Base-by-base conservation (phyloP, 2,888 invertebrate species). In the Malthinus flaveolus region DNA sequence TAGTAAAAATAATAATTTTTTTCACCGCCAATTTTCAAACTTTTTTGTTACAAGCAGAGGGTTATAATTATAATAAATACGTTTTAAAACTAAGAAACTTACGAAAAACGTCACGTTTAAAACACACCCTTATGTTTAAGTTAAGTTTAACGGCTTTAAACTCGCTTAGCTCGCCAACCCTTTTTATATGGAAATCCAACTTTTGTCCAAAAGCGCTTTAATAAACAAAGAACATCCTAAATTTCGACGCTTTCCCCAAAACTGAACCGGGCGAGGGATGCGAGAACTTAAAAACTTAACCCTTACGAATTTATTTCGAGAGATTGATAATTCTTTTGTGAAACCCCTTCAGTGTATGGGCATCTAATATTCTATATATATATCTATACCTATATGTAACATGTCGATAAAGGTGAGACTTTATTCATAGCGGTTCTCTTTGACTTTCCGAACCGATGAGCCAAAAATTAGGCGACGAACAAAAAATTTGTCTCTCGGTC, bases 401-500 rank as follows among this genome's bases (percentile, higher is more conserved):
- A 33, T 11, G 32, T 36, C 23, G 37, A 50, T 56, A 59, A 56
- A 53, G 62, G 62, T 64, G 60, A 56, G 47, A 56, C 56, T 57
- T 46, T 60, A 58, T 56, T 52, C 61, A 49, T 59, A 61, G 68
- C 72, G 75, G 71, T 62, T 67, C 76, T 78, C 76, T 78, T 78
- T 78, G 77, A 78, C 78, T 78, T 78, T 78, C 76, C 78, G 70
- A 72, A 65, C 73, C 78, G 72, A 65, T 73, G 74, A 70, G 69
- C 73, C 72, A 74, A 73, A 73, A 73, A 74, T 71, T 72, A 72
- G 71, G 64, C 64, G 63, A 65, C 65, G 64, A 61, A 69, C 66
- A 68, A 66, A 69, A 71, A 65, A 67, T 56, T 52, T 58, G 53
- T 64, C 61, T 56, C 62, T 57, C 49, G 33, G 64, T 65, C 61